These are phyloP conservation scores for Norana najaformis DNA, from an alignment of 2,888 invertebrate species.

Conservation along the genomic window DNA sequence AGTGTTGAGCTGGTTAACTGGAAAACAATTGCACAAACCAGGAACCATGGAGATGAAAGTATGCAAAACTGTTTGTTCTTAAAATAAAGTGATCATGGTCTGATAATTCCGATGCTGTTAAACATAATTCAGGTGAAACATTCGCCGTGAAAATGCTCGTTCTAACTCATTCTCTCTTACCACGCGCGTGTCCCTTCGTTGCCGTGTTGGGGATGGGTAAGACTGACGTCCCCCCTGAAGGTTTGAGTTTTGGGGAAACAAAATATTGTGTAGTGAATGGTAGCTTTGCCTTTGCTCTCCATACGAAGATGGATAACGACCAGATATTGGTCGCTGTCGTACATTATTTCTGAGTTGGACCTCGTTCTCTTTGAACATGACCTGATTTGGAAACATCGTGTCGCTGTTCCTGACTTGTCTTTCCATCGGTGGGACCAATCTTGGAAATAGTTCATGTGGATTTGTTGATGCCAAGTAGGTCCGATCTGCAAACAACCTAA, in stretches of 20 bases:
- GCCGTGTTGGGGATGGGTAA: neutral
- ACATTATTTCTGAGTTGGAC: neutral
- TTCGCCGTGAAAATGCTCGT: constrained; percentile 17
- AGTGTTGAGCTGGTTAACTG: neutral
- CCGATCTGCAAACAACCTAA: neutral
- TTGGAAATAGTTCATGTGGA: constrained; percentile 6
- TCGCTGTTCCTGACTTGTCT: neutral
- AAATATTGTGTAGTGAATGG: neutral
- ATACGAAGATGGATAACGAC: neutral
- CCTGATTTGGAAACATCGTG: neutral
- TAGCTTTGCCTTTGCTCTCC: neutral
- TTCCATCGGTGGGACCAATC: neutral
- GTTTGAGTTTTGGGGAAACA: neutral
- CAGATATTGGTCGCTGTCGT: neutral
- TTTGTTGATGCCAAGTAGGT: neutral
- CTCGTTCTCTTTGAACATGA: neutral
- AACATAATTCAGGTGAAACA: constrained; percentile 2
- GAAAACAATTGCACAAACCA: neutral
- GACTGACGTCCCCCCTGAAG: neutral
- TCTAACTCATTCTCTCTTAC: neutral
- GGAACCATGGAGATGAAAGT: neutral
- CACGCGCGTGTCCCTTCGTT: neutral
- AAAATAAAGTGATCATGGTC: neutral
- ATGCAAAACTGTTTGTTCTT: neutral
- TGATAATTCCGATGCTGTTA: neutral